Evolutionary conservation across 92 coral and sea anemone species (phyloP).

Genomic region (Heliopora coerulea): DNA sequence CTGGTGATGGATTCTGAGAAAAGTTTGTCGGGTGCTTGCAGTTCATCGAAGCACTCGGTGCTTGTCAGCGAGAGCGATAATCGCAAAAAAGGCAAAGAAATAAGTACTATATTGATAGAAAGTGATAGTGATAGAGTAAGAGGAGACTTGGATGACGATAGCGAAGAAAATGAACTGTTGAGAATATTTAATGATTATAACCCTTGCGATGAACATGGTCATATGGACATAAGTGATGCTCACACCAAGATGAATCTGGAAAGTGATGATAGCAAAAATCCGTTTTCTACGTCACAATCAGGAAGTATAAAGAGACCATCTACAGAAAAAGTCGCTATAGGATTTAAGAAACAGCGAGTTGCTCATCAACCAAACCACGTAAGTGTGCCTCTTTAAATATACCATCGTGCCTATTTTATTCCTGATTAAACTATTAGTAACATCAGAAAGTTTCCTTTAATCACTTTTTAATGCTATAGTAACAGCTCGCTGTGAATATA

Average conservation of each 20-base stretch:
- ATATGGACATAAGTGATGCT: constrained; percentile 23
- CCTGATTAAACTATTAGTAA: too few species aligned
- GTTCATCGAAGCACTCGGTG: not conserved
- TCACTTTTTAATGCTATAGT: too few species aligned
- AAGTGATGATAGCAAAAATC: not conserved
- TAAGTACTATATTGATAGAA: not conserved
- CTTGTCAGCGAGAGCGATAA: not conserved
- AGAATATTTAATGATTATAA: constrained; percentile 59
- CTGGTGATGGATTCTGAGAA: constrained; percentile 14
- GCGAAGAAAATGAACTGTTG: constrained; percentile 27
- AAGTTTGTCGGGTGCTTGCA: not conserved
- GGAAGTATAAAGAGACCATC: constrained; percentile 41
- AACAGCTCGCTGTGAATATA: too few species aligned
- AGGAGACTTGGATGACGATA: constrained; percentile 16
- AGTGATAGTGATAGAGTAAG: not conserved
- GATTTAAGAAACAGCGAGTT: constrained; percentile 84
- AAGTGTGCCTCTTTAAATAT: too few species aligned
- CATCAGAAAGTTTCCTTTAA: too few species aligned
- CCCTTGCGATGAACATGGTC: constrained; percentile 45
- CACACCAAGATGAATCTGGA: not conserved
- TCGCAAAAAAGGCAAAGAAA: not conserved
- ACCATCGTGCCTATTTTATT: too few species aligned
- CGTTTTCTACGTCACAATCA: constrained; percentile 1
- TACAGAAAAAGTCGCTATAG: constrained; percentile 53
- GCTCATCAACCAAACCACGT: constrained; percentile 87